These are phyloP conservation scores for Campoletis raptor DNA, from an alignment of 2,888 invertebrate species.

Conservation along the genomic window DNA sequence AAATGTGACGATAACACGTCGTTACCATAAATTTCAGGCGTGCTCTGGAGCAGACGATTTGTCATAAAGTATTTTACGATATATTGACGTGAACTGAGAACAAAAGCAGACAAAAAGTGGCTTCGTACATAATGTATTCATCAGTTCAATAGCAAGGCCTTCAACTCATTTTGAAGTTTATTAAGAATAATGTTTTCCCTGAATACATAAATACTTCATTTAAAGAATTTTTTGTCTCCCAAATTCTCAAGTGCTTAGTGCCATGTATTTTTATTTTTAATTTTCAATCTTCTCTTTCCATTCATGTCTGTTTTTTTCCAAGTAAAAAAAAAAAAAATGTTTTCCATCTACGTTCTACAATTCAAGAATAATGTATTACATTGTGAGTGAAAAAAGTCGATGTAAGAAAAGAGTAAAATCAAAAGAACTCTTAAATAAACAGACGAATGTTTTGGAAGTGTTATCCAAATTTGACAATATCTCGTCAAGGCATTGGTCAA, in stretches of 20 bases:
- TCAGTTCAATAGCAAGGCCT: neutral
- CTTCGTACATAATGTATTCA: neutral
- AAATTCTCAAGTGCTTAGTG: neutral
- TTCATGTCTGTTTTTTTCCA: neutral
- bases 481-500: neutral
- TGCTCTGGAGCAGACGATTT: constrained; percentile 14
- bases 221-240: neutral
- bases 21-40: constrained; percentile 38
- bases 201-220: neutral
- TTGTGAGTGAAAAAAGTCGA: neutral
- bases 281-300: neutral
- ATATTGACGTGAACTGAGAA: constrained; percentile 1
- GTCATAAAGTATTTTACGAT: constrained; percentile 21
- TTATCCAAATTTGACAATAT: neutral
- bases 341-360: neutral
- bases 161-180: neutral
- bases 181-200: neutral
- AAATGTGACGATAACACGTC: constrained; percentile 17
- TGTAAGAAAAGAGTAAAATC: neutral
- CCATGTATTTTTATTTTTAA: neutral
- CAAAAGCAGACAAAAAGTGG: neutral
- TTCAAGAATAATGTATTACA: neutral
- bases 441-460: neutral
- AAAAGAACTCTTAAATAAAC: neutral
- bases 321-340: neutral